Evolutionary conservation across 2,797 vertebrate genomes (phyloP).

Genomic region (Cheirogaleus major): DNA sequence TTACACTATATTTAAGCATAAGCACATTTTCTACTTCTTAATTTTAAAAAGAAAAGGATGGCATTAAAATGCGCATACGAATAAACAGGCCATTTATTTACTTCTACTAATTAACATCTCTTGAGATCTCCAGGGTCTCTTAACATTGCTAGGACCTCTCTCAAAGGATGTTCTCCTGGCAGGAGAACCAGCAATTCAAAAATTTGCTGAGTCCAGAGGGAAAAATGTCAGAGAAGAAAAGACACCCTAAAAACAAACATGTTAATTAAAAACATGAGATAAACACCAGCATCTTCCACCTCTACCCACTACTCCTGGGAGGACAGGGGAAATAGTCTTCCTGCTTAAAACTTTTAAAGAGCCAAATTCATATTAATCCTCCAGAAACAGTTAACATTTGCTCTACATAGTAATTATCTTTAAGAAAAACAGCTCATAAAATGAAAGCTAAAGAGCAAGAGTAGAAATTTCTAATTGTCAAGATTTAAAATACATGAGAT

Average conservation of each 20-base stretch:
- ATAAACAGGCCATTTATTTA: slow-evolving; percentile 76
- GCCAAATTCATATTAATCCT: slow-evolving; percentile 52
- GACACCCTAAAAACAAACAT: slow-evolving; percentile 57
- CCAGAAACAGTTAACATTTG: slow-evolving; percentile 45
- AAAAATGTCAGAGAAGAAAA: slow-evolving; percentile 28
- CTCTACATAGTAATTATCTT: background rate
- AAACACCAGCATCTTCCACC: slow-evolving; percentile 39
- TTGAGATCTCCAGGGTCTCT: slow-evolving; percentile 61
- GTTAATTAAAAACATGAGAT: slow-evolving; percentile 52
- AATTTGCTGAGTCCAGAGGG: background rate
- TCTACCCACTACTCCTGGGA: background rate
- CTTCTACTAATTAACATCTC: slow-evolving; percentile 78
- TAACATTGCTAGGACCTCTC: slow-evolving; percentile 48
- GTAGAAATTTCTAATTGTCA: background rate
- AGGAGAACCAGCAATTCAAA: slow-evolving; percentile 25
- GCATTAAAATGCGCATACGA: slow-evolving; percentile 70
- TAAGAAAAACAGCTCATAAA: slow-evolving; percentile 16
- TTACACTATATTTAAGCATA: slow-evolving; percentile 67
- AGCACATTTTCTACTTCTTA: slow-evolving; percentile 70
- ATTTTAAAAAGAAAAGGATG: slow-evolving; percentile 63
- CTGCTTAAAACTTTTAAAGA: slow-evolving; percentile 61
- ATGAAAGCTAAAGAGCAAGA: background rate
- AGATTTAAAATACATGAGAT: background rate
- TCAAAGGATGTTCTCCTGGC: background rate
- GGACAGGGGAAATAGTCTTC: background rate